Evolutionary conservation across 2,113 vertebrate genomes (phyloP), one percentile per base, ranked within the genome.

Genomic region (Paramisgurnus dabryanus): DNA sequence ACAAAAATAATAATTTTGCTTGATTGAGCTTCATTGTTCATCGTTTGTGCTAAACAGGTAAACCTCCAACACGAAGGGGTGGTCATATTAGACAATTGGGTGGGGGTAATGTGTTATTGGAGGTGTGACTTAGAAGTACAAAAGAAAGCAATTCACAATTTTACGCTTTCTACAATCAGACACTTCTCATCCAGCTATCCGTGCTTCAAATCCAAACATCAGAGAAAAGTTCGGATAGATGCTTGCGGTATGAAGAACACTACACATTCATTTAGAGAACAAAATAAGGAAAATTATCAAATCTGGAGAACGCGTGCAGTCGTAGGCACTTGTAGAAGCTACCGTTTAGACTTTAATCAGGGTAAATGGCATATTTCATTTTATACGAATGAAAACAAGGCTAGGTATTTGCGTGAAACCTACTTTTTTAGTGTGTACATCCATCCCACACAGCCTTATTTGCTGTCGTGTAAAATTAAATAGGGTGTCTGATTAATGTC

Each of bases 1-100:
- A 90, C 87, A 86, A 88, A 89, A n/a, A 90, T 72, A 58, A 80
- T 86, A 83, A 86, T 83, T 82, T 84, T 83, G 34, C 41, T 69
- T 68, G 10, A 18, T 58, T 55, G 55, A 77, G 13, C 82, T 66
- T 85, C 9, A 67, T 72, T 40, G 67, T 79, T 83, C 58, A 75
- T 49, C 53, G 8, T 60, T 68, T 82, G 67, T 72, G 81, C 73
- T 66, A 61, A 77, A 63, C 58, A 12, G 65, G 76, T 11, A 41
- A 45, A 73, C 47, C 67, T 79, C 49, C 9, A n/a, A 17, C 12
- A 41, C 8, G n/a, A 77, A 78, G 5, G 12, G 34, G 12, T 18
- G 22, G 72, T 69, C 58, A 22, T 69, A 15, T 65, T 58, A 66
- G 55, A 34, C 66, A 78, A 3, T 5, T 9, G 34, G 69, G 73